Evolutionary conservation across 2,797 vertebrate species (phyloP).

Genomic region (Fundulus diaphanus): DNA sequence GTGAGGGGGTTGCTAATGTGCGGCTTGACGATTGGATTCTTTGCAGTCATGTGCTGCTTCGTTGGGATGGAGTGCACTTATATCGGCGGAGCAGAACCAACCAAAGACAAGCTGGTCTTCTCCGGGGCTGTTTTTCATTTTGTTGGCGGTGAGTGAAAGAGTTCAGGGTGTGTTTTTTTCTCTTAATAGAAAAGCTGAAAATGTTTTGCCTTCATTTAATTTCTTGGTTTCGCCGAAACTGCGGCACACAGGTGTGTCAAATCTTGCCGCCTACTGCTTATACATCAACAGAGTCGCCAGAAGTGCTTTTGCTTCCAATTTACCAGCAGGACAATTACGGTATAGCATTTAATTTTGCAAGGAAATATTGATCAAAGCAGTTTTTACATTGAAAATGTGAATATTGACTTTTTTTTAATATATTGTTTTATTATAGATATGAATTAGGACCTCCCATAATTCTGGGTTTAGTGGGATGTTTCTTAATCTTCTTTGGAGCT

Average conservation of each 20-base stretch:
- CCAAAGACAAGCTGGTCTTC: slow-evolving; percentile 86
- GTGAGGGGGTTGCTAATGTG: slow-evolving; percentile 91
- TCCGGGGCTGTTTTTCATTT: slow-evolving; percentile 72
- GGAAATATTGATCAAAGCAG: neutral
- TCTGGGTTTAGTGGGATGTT: slow-evolving; percentile 75
- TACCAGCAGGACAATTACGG: slow-evolving; percentile 63
- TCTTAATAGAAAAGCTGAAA: slow-evolving; percentile 23
- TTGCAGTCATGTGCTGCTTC: slow-evolving; percentile 86
- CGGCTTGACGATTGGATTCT: slow-evolving; percentile 86
- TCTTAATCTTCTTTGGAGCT: slow-evolving; percentile 72
- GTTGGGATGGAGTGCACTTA: slow-evolving; percentile 96
- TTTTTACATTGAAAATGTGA: neutral
- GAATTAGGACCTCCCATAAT: slow-evolving; percentile 76
- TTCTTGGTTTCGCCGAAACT: slow-evolving; percentile 30
- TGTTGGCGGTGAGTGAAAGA: slow-evolving; percentile 67
- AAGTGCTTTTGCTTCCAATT: slow-evolving; percentile 41
- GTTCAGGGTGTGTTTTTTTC: neutral
- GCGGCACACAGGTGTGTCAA: slow-evolving; percentile 68
- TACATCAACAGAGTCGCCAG: slow-evolving; percentile 77
- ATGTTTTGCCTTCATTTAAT: slow-evolving; percentile 48
- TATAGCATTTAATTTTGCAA: slow-evolving; percentile 28
- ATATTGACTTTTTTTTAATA: neutral
- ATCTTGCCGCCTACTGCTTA: slow-evolving; percentile 76
- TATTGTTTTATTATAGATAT: slow-evolving; percentile 69
- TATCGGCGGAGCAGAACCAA: slow-evolving; percentile 86